These are phyloP conservation scores for Eulemur rufifrons DNA, from an alignment of 2,113 vertebrate species.

Conservation along the genomic window DNA sequence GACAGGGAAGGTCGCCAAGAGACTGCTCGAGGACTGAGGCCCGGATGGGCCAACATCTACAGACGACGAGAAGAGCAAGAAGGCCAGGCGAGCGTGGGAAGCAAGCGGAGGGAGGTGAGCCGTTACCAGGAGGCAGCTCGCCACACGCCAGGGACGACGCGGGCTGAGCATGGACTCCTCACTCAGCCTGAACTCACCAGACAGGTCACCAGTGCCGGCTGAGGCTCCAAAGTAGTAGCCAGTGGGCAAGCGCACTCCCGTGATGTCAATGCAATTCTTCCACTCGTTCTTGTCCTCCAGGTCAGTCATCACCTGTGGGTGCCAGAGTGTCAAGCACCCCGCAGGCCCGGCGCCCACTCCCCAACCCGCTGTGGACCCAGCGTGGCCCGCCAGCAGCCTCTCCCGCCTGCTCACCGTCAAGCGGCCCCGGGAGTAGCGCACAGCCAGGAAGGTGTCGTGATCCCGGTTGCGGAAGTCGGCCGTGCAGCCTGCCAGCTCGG, in stretches of 20 bases:
- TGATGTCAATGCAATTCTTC: constrained; percentile 98
- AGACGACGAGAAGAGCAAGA: neutral
- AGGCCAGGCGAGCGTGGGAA: neutral
- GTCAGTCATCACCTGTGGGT: constrained; percentile 93
- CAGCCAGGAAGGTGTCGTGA: constrained; percentile 96
- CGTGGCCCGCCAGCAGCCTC: accelerated
- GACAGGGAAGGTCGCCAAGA: neutral
- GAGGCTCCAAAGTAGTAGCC: constrained; percentile 98
- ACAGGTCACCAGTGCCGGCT: constrained; percentile 97
- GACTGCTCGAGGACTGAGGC: neutral
- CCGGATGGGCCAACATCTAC: neutral
- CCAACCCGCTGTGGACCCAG: neutral
- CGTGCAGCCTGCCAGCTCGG: constrained; percentile 94
- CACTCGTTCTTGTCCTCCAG: constrained; percentile 97
- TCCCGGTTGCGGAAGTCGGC: constrained; percentile 95
- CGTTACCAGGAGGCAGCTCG: neutral
- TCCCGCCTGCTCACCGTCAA: constrained; percentile 88
- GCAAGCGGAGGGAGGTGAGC: neutral
- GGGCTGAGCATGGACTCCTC: neutral
- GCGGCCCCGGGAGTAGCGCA: constrained; percentile 96
- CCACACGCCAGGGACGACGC: neutral
- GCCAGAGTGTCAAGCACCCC: neutral
- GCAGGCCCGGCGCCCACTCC: accelerated
- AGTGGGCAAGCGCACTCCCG: constrained; percentile 95
- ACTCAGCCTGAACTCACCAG: constrained; percentile 84